phyloP scores from a whole-genome alignment of 2,797 vertebrate genomes.

The Scolopax bukidnonensis region DNA sequence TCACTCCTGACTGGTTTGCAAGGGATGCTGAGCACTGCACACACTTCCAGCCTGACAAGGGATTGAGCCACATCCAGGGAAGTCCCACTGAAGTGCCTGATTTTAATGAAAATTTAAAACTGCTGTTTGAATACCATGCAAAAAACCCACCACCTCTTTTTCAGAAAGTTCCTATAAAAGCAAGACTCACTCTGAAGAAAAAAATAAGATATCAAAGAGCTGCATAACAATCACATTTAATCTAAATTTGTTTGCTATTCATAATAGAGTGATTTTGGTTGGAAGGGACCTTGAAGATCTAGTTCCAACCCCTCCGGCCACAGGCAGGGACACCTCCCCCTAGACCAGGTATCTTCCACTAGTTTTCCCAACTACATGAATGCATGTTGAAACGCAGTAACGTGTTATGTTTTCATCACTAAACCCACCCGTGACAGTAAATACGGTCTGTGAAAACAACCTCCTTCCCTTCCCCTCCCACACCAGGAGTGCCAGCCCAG shows the following conservation, averaged over 20 bases:
- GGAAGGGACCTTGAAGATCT: not conserved
- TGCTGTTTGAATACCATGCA: not conserved
- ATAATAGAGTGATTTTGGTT: not conserved
- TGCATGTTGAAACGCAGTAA: too few relatives aligned
- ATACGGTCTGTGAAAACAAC: not conserved
- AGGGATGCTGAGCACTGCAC: not conserved
- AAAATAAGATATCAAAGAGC: not conserved
- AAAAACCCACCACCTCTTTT: fast-evolving
- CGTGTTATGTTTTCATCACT: too few relatives aligned
- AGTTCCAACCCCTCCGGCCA: not conserved
- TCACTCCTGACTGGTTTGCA: not conserved
- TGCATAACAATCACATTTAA: not conserved
- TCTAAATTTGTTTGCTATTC: not conserved
- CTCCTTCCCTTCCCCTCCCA: not conserved
- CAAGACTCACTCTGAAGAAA: not conserved
- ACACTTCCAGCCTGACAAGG: not conserved
- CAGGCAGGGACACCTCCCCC: not conserved
- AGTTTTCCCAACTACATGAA: not conserved
- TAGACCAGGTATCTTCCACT: not conserved
- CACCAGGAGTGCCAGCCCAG: fast-evolving
- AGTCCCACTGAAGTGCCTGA: not conserved
- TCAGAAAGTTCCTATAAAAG: not conserved
- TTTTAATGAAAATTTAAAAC: not conserved
- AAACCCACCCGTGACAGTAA: not conserved
- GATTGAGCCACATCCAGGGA: not conserved